Evolutionary conservation across 2,113 vertebrate species (phyloP).

Genomic region (Leptocoma aspasia): DNA sequence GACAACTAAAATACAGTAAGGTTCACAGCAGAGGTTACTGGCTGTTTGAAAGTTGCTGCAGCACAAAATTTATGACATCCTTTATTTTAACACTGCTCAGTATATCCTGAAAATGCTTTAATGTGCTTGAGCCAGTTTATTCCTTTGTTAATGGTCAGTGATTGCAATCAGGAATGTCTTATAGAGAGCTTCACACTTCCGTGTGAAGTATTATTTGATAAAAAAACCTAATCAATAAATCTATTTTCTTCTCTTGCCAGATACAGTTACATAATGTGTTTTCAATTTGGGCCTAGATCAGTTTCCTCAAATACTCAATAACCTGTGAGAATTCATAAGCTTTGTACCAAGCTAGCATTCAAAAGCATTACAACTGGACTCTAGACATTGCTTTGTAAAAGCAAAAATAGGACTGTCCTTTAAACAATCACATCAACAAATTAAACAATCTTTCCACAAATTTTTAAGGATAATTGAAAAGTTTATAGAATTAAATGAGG

Average conservation of each 20-base stretch:
- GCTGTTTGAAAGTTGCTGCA: conserved; percentile 31
- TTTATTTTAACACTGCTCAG: conserved; percentile 38
- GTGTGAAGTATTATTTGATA: conserved; percentile 35
- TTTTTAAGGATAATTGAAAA: neutral
- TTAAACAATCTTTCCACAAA: neutral
- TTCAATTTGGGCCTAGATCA: neutral
- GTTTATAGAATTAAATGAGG: neutral
- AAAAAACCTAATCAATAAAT: conserved; percentile 38
- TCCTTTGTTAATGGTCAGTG: neutral
- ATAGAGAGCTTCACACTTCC: conserved; percentile 11
- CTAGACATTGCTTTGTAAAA: neutral
- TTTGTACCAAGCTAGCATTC: neutral
- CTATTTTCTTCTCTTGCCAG: conserved; percentile 30
- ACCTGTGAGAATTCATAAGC: neutral
- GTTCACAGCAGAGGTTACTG: neutral
- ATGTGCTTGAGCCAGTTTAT: conserved; percentile 41
- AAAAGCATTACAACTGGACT: neutral
- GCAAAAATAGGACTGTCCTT: neutral
- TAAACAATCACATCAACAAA: neutral
- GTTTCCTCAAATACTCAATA: conserved; percentile 27
- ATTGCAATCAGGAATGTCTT: conserved; percentile 14
- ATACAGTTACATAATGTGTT: conserved; percentile 36
- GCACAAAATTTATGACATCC: conserved; percentile 35
- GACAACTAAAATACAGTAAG: conserved; percentile 14
- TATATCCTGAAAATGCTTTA: conserved; percentile 50